Evolutionary conservation across 2,113 vertebrate species (phyloP).

Genomic region (Empidonax alnorum): DNA sequence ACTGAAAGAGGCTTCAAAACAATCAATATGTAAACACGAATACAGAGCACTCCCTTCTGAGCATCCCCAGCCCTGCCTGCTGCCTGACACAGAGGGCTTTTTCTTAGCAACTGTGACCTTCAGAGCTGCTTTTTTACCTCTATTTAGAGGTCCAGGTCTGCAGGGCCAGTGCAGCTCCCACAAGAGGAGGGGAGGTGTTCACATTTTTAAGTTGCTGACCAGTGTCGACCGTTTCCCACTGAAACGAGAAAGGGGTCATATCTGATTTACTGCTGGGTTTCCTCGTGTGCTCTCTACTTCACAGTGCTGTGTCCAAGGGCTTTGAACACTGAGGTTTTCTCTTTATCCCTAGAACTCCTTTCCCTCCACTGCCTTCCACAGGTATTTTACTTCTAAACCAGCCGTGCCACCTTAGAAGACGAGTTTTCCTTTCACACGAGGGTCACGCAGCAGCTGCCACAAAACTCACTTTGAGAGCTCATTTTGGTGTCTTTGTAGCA

Average conservation of each 20-base stretch:
- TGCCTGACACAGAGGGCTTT: not conserved
- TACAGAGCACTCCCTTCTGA: slow-evolving; percentile 19
- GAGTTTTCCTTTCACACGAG: not conserved
- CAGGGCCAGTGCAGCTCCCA: not conserved
- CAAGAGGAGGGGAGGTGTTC: not conserved
- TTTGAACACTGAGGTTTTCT: not conserved
- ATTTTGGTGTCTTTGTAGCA: not conserved
- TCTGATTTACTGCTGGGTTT: not conserved
- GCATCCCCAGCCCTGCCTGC: not conserved
- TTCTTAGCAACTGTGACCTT: not conserved
- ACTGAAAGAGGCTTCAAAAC: slow-evolving; percentile 45
- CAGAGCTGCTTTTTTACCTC: slow-evolving; percentile 1
- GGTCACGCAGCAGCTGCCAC: not conserved
- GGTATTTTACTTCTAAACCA: not conserved
- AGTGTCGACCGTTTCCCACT: not conserved
- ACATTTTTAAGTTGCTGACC: not conserved
- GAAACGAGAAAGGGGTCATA: not conserved
- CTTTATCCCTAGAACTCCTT: not conserved
- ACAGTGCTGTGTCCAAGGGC: not conserved
- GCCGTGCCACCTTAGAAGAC: not conserved
- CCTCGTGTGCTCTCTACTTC: not conserved
- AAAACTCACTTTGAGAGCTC: not conserved
- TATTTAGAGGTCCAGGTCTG: not conserved
- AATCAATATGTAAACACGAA: slow-evolving; percentile 58
- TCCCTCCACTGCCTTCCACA: not conserved